Evolutionary conservation across 2,888 invertebrate species (phyloP), one percentile per base, ranked within the genome.

Genomic region (Cylindroiulus punctatus): DNA sequence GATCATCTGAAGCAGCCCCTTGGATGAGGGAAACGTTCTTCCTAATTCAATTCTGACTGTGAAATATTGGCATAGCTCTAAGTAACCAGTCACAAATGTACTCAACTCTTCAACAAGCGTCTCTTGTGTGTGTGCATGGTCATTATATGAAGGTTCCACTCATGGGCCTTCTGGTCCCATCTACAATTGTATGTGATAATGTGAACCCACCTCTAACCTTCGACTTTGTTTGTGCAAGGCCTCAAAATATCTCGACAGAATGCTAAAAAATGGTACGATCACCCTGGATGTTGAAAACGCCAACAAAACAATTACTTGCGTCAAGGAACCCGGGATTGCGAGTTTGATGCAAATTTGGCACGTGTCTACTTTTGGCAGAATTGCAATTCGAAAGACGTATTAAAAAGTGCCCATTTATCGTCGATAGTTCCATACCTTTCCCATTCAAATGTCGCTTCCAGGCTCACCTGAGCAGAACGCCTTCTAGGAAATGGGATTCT

Each of bases 401-500:
- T n/a, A n/a, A 57, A 57, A n/a, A 57, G 57, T n/a, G 57, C 19
- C 3, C 22, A 57, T 57, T 57, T 57, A n/a, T 57, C 57, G 57
- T 57, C n/a, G 12, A 57, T n/a, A 14, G 22, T n/a, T n/a, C n/a
- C n/a, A n/a, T n/a, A n/a, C 57, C 57, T n/a, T 57, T 57, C 8
- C 57, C 57, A 57, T 57, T 57, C 57, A 57, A n/a, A 57, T n/a
- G 57, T 22, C 7, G 57, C 57, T 57, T 57, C n/a, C n/a, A n/a
- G 57, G 57, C 57, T 57, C 57, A 57, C 57, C 57, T 57, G 57
- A 57, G 57, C 57, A 57, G 57, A 57, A 57, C 57, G 57, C 57
- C n/a, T 57, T 57, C 57, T 57, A n/a, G 57, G 57, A 57, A 57
- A 57, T 57, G 57, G 40, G 14, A 57, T 57, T 57, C 57, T 57